Evolutionary conservation across 2,888 invertebrate species (phyloP).

Genomic region (Lasioglossum marginatum): DNA sequence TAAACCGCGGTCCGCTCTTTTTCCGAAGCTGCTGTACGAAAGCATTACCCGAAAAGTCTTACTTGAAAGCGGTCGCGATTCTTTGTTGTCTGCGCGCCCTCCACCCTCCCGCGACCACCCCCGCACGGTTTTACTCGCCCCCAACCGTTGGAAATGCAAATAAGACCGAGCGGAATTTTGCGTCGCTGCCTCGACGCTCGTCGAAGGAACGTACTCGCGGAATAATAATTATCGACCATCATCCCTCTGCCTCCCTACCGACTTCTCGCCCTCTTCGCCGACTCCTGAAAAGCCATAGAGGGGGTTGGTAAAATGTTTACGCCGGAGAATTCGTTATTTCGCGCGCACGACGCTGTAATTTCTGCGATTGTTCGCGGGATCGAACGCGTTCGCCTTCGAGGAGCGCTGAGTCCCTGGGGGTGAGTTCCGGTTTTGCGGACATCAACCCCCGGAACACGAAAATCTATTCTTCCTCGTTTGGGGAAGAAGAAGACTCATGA

Average conservation of each 20-base stretch:
- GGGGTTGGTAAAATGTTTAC: slow-evolving; percentile 17
- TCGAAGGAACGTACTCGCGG: slow-evolving; percentile 19
- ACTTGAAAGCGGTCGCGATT: slow-evolving; percentile 53
- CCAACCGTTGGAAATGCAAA: slow-evolving; percentile 36
- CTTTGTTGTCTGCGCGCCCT: slow-evolving; percentile 33
- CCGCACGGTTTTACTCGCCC: neutral
- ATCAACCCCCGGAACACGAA: neutral
- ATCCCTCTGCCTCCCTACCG: neutral
- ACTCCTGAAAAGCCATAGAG: neutral
- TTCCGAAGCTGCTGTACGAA: slow-evolving; percentile 45
- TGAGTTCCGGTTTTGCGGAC: neutral
- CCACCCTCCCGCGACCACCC: neutral
- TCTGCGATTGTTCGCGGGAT: neutral
- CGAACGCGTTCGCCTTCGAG: neutral
- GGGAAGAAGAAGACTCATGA: neutral
- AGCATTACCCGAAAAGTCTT: slow-evolving; percentile 45
- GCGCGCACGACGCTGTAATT: neutral
- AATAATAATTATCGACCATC: slow-evolving; percentile 46
- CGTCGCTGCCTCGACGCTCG: slow-evolving; percentile 21
- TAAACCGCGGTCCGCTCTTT: slow-evolving; percentile 39
- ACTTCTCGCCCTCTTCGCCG: neutral
- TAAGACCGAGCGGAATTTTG: slow-evolving; percentile 30
- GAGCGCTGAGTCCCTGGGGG: neutral
- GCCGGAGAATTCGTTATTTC: slow-evolving; percentile 15
- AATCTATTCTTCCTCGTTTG: neutral